phyloP scores from a whole-genome alignment of 37 sponge, comb jelly and placozoan genomes.

The Halisarca cf. caerulea region DNA sequence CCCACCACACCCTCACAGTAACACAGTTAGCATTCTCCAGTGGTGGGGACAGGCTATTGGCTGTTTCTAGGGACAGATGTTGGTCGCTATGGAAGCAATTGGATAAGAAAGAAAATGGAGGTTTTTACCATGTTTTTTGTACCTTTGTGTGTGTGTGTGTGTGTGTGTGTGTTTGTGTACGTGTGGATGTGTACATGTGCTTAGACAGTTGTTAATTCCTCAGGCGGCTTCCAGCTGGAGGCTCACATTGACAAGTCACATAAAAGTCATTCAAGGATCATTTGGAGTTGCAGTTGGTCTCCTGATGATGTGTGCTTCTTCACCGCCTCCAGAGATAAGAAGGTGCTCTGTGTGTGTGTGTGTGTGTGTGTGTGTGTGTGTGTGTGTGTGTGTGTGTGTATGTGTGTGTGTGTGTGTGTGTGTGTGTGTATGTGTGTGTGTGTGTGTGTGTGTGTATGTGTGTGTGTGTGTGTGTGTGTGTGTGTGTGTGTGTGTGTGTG shows the following conservation, averaged over 20 bases:
- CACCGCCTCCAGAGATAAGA: constrained; percentile 91
- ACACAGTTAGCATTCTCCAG: constrained; percentile 89
- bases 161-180: too few species aligned
- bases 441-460: not conserved
- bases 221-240: constrained; percentile 43
- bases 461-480: too few species aligned
- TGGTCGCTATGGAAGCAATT: constrained; percentile 90
- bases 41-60: constrained; percentile 53
- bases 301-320: constrained; percentile 85
- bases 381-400: too few species aligned
- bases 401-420: too few species aligned
- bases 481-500: too few species aligned
- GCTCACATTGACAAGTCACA: constrained; percentile 40
- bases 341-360: constrained; percentile 36
- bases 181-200: not conserved
- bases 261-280: constrained; percentile 77
- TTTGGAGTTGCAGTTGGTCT: constrained; percentile 88
- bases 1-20: constrained; percentile 83
- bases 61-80: constrained; percentile 85
- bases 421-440: too few species aligned
- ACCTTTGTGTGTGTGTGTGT: not conserved
- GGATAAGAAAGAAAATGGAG: not conserved
- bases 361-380: too few species aligned
- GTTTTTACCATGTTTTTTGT: not conserved
- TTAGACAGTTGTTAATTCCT: too few species aligned